phyloP scores from a whole-genome alignment of 2,113 vertebrate species.

The Perca schrenkii region DNA sequence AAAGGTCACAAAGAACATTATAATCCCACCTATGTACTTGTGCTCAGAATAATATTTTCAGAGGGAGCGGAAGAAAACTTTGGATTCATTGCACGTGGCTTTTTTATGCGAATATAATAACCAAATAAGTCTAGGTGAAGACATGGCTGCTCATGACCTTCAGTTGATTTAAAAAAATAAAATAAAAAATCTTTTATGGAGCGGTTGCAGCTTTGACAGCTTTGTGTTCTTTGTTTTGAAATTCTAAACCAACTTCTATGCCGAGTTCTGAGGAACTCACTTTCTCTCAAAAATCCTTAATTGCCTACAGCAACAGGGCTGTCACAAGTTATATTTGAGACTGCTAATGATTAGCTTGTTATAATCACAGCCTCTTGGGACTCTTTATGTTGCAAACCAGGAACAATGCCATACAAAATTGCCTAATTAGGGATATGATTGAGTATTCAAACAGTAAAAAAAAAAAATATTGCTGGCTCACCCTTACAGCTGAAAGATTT shows the following conservation, averaged over 20 bases:
- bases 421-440: conserved; percentile 40
- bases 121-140: not conserved
- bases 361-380: conserved; percentile 21
- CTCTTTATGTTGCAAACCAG: conserved; percentile 35
- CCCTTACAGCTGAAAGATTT: not conserved
- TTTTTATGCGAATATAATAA: conserved; percentile 10
- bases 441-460: conserved; percentile 27
- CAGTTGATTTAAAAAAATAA: not conserved
- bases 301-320: conserved; percentile 28
- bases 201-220: not conserved
- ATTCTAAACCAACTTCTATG: conserved; percentile 3
- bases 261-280: not conserved
- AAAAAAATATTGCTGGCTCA: not conserved
- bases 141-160: conserved; percentile 11
- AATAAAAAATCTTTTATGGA: not conserved
- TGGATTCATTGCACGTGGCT: not conserved
- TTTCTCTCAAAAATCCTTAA: conserved; percentile 25
- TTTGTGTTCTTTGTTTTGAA: conserved; percentile 37
- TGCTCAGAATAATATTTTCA: not conserved
- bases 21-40: not conserved
- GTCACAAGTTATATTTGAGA: conserved; percentile 38
- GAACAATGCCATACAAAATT: conserved; percentile 19
- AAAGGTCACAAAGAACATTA: conserved; percentile 14
- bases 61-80: not conserved
- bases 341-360: conserved; percentile 23